Evolutionary conservation across 2,113 vertebrate species (phyloP).

Genomic region (Phocoena phocoena): DNA sequence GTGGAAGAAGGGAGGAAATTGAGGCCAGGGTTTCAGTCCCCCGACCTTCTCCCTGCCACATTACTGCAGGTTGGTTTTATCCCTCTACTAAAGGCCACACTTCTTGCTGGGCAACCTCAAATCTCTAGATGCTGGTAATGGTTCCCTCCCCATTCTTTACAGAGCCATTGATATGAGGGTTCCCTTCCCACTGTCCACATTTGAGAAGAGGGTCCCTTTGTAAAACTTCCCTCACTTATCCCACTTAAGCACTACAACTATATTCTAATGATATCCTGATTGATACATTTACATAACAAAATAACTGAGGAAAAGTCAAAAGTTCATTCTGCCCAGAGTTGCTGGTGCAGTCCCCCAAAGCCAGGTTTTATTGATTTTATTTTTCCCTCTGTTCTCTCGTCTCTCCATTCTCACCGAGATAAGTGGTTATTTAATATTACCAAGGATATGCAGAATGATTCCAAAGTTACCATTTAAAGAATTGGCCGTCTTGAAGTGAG

Average conservation of each 20-base stretch:
- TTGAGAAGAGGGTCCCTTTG: not conserved
- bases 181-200: not conserved
- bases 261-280: not conserved
- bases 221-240: not conserved
- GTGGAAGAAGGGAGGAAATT: not conserved
- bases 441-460: not conserved
- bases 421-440: not conserved
- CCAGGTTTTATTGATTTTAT: not conserved
- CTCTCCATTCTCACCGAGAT: not conserved
- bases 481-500: not conserved
- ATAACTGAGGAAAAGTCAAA: not conserved
- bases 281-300: not conserved
- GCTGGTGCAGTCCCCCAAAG: not conserved
- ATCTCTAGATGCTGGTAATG: not conserved
- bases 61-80: not conserved
- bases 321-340: not conserved
- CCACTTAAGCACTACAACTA: not conserved
- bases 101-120: not conserved
- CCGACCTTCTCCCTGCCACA: not conserved
- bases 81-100: not conserved
- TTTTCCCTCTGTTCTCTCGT: not conserved
- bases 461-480: not conserved
- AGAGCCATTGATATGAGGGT: not conserved
- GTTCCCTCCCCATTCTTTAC: not conserved
- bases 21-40: not conserved